Percentiles rank a stretch among this genome's conserved stretches.
Evolutionary conservation across 2,888 invertebrate species (phyloP).

Genomic region (Netelia virgata): DNA sequence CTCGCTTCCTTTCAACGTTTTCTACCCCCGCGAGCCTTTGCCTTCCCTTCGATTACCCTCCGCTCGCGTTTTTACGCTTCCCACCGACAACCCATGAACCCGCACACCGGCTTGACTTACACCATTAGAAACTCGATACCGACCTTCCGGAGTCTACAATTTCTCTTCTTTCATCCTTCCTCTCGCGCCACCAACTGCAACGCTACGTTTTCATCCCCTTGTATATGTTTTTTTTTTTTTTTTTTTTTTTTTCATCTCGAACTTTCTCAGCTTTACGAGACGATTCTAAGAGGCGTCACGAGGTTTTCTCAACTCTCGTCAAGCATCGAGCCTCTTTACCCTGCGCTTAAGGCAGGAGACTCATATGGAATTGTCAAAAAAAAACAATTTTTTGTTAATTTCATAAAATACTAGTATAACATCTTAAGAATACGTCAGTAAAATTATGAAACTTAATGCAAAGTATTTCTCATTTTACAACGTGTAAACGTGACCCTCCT

Average conservation of each 20-base stretch:
- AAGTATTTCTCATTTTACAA: too few relatives aligned
- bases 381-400: too few relatives aligned
- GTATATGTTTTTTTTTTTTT: conserved; percentile 1
- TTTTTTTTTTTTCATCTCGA: not conserved
- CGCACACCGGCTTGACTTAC: conserved; percentile 76
- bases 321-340: too few relatives aligned
- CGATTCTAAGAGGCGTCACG: too few relatives aligned
- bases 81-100: conserved; percentile 46
- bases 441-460: too few relatives aligned
- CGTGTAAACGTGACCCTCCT: too few relatives aligned
- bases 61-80: conserved; percentile 79
- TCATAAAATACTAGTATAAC: too few relatives aligned
- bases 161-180: conserved; percentile 52
- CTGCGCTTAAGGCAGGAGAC: too few relatives aligned
- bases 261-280: not conserved
- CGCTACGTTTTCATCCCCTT: conserved; percentile 6
- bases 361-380: too few relatives aligned
- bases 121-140: conserved; percentile 83
- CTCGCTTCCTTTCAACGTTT: conserved; percentile 34
- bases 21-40: conserved; percentile 67
- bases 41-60: conserved; percentile 80
- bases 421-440: too few relatives aligned
- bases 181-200: conserved; percentile 1
- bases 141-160: conserved; percentile 59
- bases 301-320: too few relatives aligned